phyloP scores from a whole-genome alignment of 2,113 vertebrate genomes.

The Baryphthengus martii region DNA sequence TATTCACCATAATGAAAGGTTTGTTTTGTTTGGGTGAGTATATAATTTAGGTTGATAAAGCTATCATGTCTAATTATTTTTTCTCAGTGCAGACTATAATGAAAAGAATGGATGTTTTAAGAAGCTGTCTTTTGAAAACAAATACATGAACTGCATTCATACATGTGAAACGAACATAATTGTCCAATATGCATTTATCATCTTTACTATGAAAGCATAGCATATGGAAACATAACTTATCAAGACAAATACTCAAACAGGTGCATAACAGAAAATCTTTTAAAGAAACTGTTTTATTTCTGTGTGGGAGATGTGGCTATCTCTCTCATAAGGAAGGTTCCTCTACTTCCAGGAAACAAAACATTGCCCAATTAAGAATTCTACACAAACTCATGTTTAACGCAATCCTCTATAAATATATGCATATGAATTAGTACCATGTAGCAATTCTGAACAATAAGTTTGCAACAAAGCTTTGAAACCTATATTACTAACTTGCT shows the following conservation, averaged over 20 bases:
- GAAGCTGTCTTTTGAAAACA: neutral
- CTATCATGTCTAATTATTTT: neutral
- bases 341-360: neutral
- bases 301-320: neutral
- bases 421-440: neutral
- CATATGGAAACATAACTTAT: neutral
- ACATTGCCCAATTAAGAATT: neutral
- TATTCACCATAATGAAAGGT: neutral
- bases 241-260: neutral
- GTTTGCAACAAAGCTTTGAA: conserved; percentile 6
- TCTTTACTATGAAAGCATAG: neutral
- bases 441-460: neutral
- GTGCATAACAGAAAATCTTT: neutral
- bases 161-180: neutral
- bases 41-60: neutral
- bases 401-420: neutral
- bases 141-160: neutral
- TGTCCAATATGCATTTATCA: neutral
- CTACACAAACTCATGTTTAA: neutral
- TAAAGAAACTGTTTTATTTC: neutral
- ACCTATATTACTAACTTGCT: neutral
- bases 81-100: neutral
- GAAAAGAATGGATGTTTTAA: neutral
- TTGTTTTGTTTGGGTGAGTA: neutral
- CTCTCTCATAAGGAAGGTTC: neutral